Base-by-base conservation (phyloP, 2,797 vertebrate genomes). In the Lates japonicus region DNA sequence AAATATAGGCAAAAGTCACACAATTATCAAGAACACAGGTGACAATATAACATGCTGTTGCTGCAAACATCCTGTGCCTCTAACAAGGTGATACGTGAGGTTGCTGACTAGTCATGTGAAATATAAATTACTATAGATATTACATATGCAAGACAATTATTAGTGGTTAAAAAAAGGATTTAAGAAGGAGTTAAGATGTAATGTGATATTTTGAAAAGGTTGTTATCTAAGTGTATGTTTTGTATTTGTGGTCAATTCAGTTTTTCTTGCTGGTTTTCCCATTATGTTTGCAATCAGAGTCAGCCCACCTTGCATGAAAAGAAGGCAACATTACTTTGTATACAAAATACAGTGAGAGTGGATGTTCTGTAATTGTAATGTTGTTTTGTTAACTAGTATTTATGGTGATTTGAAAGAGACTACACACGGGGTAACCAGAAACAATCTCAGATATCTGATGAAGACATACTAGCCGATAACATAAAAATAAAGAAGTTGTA, bases 1-100 rank as follows among this genome's bases (percentile, higher is more conserved):
- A 60, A 70, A 89, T 29, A 31, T 4, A 58, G 2, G 54, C 13
- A 51, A 19, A 48, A 48, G 17, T 48, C 46, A 19, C 17, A 48
- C 14, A 16, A 7, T 3, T 14, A 42, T 42, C 14, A 42, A 42
- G 13, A 42, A 13, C 9, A 39, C 41, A 14, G 2, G 12, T 13
- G 12, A 13, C 41, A 14, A 14, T 42, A 14, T 13, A 4, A 42
- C 12, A 42, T 14, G 12, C 41, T 42, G 41, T 14, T 13, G 41
- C 41, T 42, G 12, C 13, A 42, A 14, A 42, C 4, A 14, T 42
- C 4, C 14, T 42, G 12, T 42, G 41, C 41, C 3, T 13, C 3
- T 4, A 42, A 13, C 13, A 14, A 3, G 41, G 2, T 42, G 41
- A 4, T 42, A 4, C 14, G 3, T 14, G 2, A 13, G 13, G 41